Percentiles rank a stretch among this genome's conserved stretches.
Conservation (phyloP, 2,797 vertebrate genomes). For the Acestrorhynchus altus region DNA sequence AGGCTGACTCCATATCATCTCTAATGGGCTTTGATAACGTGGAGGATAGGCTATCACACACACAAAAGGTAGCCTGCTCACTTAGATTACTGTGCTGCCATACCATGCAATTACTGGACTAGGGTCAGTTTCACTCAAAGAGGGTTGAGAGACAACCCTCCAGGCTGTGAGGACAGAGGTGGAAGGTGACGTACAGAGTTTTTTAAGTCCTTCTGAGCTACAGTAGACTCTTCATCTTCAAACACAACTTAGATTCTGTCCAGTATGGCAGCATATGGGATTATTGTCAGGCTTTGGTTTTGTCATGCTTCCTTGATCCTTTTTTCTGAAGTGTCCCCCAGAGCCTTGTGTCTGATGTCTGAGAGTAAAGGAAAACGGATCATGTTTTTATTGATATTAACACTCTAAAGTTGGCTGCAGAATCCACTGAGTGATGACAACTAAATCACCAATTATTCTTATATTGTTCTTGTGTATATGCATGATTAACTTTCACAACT, state of each 20-base stretch:
- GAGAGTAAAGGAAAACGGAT: conserved; percentile 42
- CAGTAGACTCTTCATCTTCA: conserved; percentile 65
- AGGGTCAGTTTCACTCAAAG: conserved; percentile 53
- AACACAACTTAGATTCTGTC: conserved; percentile 57
- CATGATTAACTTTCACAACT: too few species aligned
- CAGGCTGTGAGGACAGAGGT: conserved; percentile 64
- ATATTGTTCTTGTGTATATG: too few species aligned
- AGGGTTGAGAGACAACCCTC: conserved; percentile 42
- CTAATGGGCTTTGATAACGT: conserved; percentile 30
- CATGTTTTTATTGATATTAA: conserved; percentile 53
- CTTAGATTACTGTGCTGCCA: conserved; percentile 23
- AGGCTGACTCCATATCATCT: conserved; percentile 14
- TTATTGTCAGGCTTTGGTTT: conserved; percentile 62
- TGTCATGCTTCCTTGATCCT: conserved; percentile 60
- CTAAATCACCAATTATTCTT: not conserved
- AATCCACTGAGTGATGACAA: conserved; percentile 9
- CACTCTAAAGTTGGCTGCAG: conserved; percentile 14
- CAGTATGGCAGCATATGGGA: conserved; percentile 58
- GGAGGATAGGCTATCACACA: conserved; percentile 26
- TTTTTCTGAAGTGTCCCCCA: conserved; percentile 58
- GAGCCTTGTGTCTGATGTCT: conserved; percentile 53
- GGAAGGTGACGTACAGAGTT: conserved; percentile 73
- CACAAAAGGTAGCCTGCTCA: conserved; percentile 33
- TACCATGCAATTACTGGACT: conserved; percentile 18
- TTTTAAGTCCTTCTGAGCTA: conserved; percentile 61